These are phyloP conservation scores for Lophius americanus DNA, from an alignment of 2,797 vertebrate genomes.

Conservation along the genomic window DNA sequence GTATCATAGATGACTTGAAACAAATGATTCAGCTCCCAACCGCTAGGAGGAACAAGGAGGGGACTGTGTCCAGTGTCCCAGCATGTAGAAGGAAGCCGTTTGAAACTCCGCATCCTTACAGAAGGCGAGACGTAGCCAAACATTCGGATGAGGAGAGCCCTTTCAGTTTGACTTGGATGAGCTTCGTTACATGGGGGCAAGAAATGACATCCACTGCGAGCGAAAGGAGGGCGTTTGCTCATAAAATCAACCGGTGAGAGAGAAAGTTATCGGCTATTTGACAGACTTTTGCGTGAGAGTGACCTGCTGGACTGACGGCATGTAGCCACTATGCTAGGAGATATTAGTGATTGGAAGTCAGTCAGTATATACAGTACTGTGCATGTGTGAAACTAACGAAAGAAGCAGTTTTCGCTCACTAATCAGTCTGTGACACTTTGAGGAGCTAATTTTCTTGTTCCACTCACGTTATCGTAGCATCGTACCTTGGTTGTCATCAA, in stretches of 20 bases:
- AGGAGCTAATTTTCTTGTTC: slow-evolving; percentile 8
- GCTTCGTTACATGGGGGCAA: slow-evolving; percentile 71
- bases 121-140: slow-evolving; percentile 49
- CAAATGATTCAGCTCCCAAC: slow-evolving; percentile 64
- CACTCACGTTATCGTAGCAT: background rate
- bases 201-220: slow-evolving; percentile 83
- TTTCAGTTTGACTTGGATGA: slow-evolving; percentile 52
- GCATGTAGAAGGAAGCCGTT: slow-evolving; percentile 76
- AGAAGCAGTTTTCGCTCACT: background rate
- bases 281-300: slow-evolving; percentile 22
- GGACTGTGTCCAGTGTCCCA: slow-evolving; percentile 52
- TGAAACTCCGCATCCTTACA: slow-evolving; percentile 45
- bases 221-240: slow-evolving; percentile 91
- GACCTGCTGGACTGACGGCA: slow-evolving; percentile 57
- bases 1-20: background rate
- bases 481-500: slow-evolving; percentile 26
- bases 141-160: slow-evolving; percentile 28
- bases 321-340: slow-evolving; percentile 68
- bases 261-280: slow-evolving; percentile 57
- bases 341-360: slow-evolving; percentile 3
- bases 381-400: background rate
- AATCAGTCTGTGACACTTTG: background rate
- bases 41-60: slow-evolving; percentile 78
- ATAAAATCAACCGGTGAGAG: slow-evolving; percentile 92
- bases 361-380: background rate